These are phyloP conservation scores for Sthenelais limicola DNA, from an alignment of 2,888 invertebrate genomes.

Conservation along the genomic window DNA sequence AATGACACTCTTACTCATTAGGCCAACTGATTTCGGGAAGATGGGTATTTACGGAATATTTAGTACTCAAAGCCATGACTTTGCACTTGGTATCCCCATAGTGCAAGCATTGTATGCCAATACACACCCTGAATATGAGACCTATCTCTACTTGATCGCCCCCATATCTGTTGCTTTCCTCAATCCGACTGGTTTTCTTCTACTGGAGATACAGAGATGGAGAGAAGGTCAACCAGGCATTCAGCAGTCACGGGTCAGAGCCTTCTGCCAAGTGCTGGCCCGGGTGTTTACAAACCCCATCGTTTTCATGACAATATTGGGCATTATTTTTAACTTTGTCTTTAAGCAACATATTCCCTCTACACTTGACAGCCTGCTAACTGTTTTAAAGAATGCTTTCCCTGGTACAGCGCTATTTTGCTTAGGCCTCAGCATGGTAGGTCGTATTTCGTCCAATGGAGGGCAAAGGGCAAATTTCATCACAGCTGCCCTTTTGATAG, in stretches of 20 bases:
- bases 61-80: slow-evolving; percentile 97
- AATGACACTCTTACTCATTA: slow-evolving; percentile 81
- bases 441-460: slow-evolving; percentile 84
- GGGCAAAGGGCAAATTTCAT: slow-evolving; percentile 84
- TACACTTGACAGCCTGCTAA: slow-evolving; percentile 82
- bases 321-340: slow-evolving; percentile 86
- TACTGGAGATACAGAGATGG: slow-evolving; percentile 82
- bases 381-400: slow-evolving; percentile 78
- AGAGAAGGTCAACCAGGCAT: background rate
- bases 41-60: slow-evolving; percentile 95
- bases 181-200: slow-evolving; percentile 91
- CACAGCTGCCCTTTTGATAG: slow-evolving; percentile 81
- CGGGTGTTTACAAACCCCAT: slow-evolving; percentile 88
- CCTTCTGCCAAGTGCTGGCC: slow-evolving; percentile 56
- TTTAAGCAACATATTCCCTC: slow-evolving; percentile 86
- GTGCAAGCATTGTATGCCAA: slow-evolving; percentile 88
- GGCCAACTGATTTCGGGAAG: slow-evolving; percentile 85
- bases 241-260: background rate
- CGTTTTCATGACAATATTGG: slow-evolving; percentile 92
- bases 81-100: slow-evolving; percentile 97
- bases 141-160: slow-evolving; percentile 92
- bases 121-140: slow-evolving; percentile 90
- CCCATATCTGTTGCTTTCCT: slow-evolving; percentile 93
- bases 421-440: slow-evolving; percentile 92
- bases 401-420: slow-evolving; percentile 92